Conservation (phyloP, 2,888 invertebrate species). For the Galerucella pusilla region DNA sequence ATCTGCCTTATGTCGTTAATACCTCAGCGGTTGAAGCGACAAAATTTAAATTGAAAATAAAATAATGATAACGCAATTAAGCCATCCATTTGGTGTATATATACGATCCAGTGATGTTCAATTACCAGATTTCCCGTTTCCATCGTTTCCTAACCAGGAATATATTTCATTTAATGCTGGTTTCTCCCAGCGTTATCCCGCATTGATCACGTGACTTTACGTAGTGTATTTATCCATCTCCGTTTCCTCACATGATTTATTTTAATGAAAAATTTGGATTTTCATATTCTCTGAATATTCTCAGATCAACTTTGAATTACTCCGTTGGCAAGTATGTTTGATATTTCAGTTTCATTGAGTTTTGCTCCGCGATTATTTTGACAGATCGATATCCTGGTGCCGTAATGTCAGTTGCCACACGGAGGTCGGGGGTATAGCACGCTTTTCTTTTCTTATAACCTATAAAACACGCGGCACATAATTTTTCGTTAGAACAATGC, state of each 20-base stretch:
- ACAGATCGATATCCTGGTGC: slow-evolving; percentile 54
- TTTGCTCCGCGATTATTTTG: slow-evolving; percentile 14
- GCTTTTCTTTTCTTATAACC: slow-evolving; percentile 53
- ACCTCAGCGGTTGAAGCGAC: no score
- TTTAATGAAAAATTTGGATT: neutral
- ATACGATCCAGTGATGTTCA: neutral
- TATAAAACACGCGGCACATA: slow-evolving; percentile 51
- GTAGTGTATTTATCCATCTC: neutral
- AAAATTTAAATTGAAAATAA: neutral
- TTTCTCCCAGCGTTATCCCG: slow-evolving; percentile 29
- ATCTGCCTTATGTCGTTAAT: no score
- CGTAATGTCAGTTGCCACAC: slow-evolving; percentile 59
- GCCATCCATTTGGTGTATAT: neutral
- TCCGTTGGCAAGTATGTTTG: neutral
- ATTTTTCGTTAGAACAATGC: slow-evolving; percentile 31
- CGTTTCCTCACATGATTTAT: neutral
- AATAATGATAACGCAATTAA: neutral
- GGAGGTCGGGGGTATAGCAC: slow-evolving; percentile 57
- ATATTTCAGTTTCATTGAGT: neutral
- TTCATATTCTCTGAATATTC: neutral
- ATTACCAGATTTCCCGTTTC: slow-evolving; percentile 3
- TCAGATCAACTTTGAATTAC: neutral
- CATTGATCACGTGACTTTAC: slow-evolving; percentile 45
- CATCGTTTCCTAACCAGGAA: slow-evolving; percentile 15
- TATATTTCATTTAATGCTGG: neutral